Percentiles rank a stretch among this genome's conserved stretches.
Conservation (phyloP, 2,113 vertebrate species). For the Sinocyclocheilus anshuiensis region DNA sequence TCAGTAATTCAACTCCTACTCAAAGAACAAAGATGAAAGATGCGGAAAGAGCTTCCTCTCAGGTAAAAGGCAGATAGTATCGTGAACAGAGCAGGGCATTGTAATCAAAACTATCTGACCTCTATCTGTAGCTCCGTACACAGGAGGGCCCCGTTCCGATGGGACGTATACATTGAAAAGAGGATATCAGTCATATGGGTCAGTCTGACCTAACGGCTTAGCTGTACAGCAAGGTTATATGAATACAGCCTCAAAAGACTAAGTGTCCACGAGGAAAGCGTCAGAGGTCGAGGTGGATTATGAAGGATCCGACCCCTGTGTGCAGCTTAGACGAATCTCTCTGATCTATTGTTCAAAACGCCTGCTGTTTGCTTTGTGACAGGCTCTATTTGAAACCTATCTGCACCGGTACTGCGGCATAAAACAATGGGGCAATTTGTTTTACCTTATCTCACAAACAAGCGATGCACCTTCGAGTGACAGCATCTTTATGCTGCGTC, state of each 20-base stretch:
- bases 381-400: constrained; percentile 56
- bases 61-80: constrained; percentile 52
- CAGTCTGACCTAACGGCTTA: constrained; percentile 29
- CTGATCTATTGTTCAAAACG: constrained; percentile 56
- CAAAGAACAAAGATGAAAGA: constrained; percentile 57
- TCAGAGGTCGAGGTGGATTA: constrained; percentile 43
- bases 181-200: constrained; percentile 53
- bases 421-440: constrained; percentile 59
- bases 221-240: constrained; percentile 33
- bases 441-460: constrained; percentile 59
- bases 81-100: constrained; percentile 51
- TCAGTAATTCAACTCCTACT: no score
- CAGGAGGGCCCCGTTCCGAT: constrained; percentile 15
- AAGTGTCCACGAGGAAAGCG: neutral
- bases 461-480: constrained; percentile 55
- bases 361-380: constrained; percentile 53
- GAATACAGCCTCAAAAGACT: constrained; percentile 41
- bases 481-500: constrained; percentile 53
- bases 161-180: constrained; percentile 41
- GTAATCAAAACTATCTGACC: constrained; percentile 55
- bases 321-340: constrained; percentile 46
- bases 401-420: constrained; percentile 45
- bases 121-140: constrained; percentile 23
- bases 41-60: constrained; percentile 43
- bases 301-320: constrained; percentile 6